These are phyloP conservation scores for Cyrtonyx montezumae DNA, from an alignment of 2,113 vertebrate species.

Conservation along the genomic window DNA sequence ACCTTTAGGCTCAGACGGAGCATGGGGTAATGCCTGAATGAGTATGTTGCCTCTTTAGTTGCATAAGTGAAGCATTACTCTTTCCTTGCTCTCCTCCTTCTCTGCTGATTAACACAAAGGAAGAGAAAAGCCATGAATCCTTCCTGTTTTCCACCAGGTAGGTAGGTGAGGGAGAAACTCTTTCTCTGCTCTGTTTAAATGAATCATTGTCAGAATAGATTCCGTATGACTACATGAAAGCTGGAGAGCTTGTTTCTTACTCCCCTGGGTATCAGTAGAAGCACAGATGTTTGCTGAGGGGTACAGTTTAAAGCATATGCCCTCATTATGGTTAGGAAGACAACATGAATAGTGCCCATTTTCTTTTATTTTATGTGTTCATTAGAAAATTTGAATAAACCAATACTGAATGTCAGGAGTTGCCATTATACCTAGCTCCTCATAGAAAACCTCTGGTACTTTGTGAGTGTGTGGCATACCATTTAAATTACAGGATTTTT, in stretches of 20 bases:
- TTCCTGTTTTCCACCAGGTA: slow-evolving; percentile 47
- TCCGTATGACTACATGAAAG: slow-evolving; percentile 63
- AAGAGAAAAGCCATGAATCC: background rate
- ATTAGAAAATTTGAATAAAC: background rate
- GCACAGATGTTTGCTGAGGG: slow-evolving; percentile 47
- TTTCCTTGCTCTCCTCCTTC: background rate
- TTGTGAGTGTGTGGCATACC: background rate
- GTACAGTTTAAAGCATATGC: background rate
- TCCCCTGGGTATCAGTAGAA: background rate
- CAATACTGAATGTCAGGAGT: background rate
- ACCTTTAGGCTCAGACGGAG: background rate
- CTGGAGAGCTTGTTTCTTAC: slow-evolving; percentile 42
- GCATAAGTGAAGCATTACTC: background rate
- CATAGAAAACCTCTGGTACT: background rate
- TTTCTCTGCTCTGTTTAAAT: slow-evolving; percentile 16
- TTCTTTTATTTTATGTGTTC: background rate
- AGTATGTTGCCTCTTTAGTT: background rate
- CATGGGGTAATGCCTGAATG: background rate
- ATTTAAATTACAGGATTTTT: background rate
- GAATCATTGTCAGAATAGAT: slow-evolving; percentile 63
- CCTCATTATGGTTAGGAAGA: background rate
- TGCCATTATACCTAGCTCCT: background rate
- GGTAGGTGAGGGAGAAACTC: slow-evolving; percentile 41
- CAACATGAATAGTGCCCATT: background rate
- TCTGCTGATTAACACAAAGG: slow-evolving; percentile 21